Base-by-base conservation (phyloP, 2,797 vertebrate species). In the Halcyon badia region DNA sequence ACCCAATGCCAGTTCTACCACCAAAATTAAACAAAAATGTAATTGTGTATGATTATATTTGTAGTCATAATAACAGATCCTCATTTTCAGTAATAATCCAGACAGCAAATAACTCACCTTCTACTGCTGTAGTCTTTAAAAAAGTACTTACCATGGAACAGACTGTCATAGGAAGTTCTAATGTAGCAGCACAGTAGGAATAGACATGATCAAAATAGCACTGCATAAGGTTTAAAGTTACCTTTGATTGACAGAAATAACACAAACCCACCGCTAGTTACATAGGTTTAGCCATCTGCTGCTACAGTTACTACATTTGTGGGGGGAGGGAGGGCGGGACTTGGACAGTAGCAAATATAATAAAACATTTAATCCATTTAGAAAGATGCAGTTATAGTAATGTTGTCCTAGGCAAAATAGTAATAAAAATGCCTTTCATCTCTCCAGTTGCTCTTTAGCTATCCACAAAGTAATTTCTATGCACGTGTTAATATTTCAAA, bases 211-310 rank as follows among this genome's bases (percentile, higher is more conserved):
- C 54, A 60, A 89, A 94, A 89, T 33, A 93, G 9, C 33, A 64
- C 22, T 49, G n/a, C 14, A 31, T 8, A 33, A 78, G 80, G 14
- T 86, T 76, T 69, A 73, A 94, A 78, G 14, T 90, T 92, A 79
- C 60, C 42, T 42, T n/a, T 86, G 87, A 90, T 39, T 66, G 77
- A 84, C 77, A 90, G 83, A 91, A 81, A 84, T 70, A 83, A 93
- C 20, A 70, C 4, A 56, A 90, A 86, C 37, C 13, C 73, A 79
- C 58, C 78, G 26, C 10, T 72, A 82, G 54, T 93, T 35, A 62
- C 54, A 49, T 10, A 89, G 42, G 11, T 19, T 70, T 82, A 84
- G 46, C 70, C 66, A 72, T 73, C 89, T 96, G 70, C 51, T 92
- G 42, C 44, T 83, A 21, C n/a, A 73, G 42, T 60, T 70, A 72